phyloP scores from a whole-genome alignment of 2,797 vertebrate genomes.

The Simalia tracyae region DNA sequence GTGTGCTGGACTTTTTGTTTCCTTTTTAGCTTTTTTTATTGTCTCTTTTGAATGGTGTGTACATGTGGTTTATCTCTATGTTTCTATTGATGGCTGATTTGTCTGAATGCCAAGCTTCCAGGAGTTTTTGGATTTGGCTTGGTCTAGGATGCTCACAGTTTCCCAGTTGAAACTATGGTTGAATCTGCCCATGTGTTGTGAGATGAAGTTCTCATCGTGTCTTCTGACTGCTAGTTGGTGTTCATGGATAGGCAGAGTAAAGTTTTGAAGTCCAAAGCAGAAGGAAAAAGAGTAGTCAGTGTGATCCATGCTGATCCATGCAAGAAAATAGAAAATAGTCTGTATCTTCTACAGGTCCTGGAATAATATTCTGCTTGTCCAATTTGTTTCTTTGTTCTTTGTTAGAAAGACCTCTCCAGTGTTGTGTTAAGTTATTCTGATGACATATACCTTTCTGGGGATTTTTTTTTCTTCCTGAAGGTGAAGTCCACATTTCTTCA shows the following conservation, averaged over 20 bases:
- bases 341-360: neutral
- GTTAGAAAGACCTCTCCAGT: constrained; percentile 44
- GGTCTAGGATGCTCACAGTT: neutral
- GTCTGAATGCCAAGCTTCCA: no score
- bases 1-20: neutral
- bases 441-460: constrained; percentile 8
- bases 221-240: neutral
- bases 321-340: constrained; percentile 46
- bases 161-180: neutral
- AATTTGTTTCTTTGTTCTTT: constrained; percentile 51
- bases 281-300: neutral
- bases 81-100: no score
- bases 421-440: constrained; percentile 46
- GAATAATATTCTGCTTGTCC: constrained; percentile 53
- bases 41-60: no score
- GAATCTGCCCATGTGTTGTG: neutral
- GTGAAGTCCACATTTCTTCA: constrained; percentile 37
- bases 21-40: no score
- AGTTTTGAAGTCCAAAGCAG: neutral
- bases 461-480: constrained; percentile 41
- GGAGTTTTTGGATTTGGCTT: no score
- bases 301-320: neutral
- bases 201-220: neutral
- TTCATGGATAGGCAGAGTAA: neutral
- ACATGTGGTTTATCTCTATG: no score